These are phyloP conservation scores for Chiridota heheva DNA, from an alignment of 35 echinoderm and acorn worm species.

Conservation along the genomic window DNA sequence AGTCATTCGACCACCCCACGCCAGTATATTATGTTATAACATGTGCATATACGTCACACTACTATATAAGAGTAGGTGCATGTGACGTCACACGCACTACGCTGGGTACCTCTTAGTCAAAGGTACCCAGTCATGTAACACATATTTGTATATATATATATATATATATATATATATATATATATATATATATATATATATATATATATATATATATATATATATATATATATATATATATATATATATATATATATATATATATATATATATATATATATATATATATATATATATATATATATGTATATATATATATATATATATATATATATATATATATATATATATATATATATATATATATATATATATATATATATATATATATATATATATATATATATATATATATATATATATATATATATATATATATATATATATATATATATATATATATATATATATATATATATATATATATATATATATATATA, in stretches of 20 bases:
- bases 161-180: slow-evolving; percentile 5
- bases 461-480: too few relatives aligned
- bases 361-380: too few relatives aligned
- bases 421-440: too few relatives aligned
- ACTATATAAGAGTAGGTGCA: too few relatives aligned
- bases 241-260: neutral
- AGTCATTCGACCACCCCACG: neutral
- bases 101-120: neutral
- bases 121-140: neutral
- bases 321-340: neutral
- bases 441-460: too few relatives aligned
- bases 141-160: too few relatives aligned
- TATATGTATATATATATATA: neutral
- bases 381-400: too few relatives aligned
- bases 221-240: slow-evolving; percentile 2
- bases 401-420: too few relatives aligned
- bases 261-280: neutral
- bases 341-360: neutral
- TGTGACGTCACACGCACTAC: neutral
- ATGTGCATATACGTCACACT: neutral
- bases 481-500: too few relatives aligned
- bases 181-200: slow-evolving; percentile 2
- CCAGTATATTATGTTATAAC: neutral
- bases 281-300: slow-evolving; percentile 2
- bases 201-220: slow-evolving; percentile 5